These are phyloP conservation scores for Anolis apletophallus DNA, from an alignment of 2,797 vertebrate genomes.

Conservation along the genomic window DNA sequence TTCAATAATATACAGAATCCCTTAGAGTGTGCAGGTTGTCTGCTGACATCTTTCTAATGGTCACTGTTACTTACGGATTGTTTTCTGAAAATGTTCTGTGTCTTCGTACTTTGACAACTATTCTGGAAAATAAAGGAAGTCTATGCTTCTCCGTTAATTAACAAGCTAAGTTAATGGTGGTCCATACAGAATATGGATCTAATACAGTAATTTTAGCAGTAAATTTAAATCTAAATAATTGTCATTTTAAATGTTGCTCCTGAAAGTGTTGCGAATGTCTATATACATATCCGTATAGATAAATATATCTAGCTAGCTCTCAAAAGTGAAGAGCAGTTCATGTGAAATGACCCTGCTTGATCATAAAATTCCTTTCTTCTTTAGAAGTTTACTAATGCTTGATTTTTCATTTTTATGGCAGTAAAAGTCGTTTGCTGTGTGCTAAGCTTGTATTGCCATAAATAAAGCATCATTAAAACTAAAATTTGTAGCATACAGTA, in stretches of 20 bases:
- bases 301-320: too few relatives aligned
- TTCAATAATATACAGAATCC: background rate
- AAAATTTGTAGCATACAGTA: background rate
- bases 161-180: background rate
- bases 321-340: background rate
- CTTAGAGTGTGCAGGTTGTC: background rate
- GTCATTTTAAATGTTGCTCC: too few relatives aligned
- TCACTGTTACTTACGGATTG: background rate
- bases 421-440: background rate
- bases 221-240: slow-evolving; percentile 33
- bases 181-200: background rate
- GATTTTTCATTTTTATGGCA: slow-evolving; percentile 11
- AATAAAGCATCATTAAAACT: background rate
- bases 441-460: background rate
- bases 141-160: background rate
- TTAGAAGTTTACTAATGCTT: background rate
- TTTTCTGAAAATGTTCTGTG: background rate
- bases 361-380: background rate
- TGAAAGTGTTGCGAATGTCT: slow-evolving; percentile 1
- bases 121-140: background rate
- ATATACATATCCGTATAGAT: background rate
- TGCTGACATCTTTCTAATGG: background rate
- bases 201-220: background rate
- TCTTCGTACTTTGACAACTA: background rate
- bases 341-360: slow-evolving; percentile 25